Evolutionary conservation across 2,888 invertebrate species (phyloP), one percentile per base, ranked within the genome.

Genomic region (Caenorhabditis virilis): DNA sequence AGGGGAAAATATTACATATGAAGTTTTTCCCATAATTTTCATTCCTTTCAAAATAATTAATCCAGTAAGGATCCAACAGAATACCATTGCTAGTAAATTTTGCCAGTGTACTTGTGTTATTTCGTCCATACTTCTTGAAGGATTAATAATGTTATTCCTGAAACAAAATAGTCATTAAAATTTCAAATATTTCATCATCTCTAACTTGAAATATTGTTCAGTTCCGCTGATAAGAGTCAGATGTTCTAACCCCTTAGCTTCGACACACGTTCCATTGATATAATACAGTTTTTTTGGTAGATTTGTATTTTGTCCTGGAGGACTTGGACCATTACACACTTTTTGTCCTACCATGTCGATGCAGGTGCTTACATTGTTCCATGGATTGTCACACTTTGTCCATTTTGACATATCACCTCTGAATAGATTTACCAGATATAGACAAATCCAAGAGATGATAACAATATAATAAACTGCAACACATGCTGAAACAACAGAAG

Each of bases 401-500:
- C 65, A 42, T 9, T 30, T 23, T 15, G 25, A 22, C 2, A 47
- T 43, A 25, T 59, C 42, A 0, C 42, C 57, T 7, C 26, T 36
- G 27, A 47, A 39, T 9, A 63, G 42, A 36, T 59, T 54, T 18
- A 41, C 11, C 26, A 73, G 27, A 58, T 80, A 79, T 23, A 80
- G 41, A 13, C 62, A 52, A 20, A 67, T 58, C 80, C 77, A 80
- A 4, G 74, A 69, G 35, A 79, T 72, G 47, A 79, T 72, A 25
- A 78, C 72, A 47, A 73, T 78, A 70, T 79, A 79, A 64, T 75
- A 80, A 48, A 80, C 53, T 2, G 68, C 65, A n/a, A 76, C 60
- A 23, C 50, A 87, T 86, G 94, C 93, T 74, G 94, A 93, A 84
- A 94, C 91, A 84, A 93, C 90, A 69, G 93, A 92, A 84, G 92